These are phyloP conservation scores for Chloroceryle inda DNA, from an alignment of 2,797 vertebrate genomes.

Conservation along the genomic window DNA sequence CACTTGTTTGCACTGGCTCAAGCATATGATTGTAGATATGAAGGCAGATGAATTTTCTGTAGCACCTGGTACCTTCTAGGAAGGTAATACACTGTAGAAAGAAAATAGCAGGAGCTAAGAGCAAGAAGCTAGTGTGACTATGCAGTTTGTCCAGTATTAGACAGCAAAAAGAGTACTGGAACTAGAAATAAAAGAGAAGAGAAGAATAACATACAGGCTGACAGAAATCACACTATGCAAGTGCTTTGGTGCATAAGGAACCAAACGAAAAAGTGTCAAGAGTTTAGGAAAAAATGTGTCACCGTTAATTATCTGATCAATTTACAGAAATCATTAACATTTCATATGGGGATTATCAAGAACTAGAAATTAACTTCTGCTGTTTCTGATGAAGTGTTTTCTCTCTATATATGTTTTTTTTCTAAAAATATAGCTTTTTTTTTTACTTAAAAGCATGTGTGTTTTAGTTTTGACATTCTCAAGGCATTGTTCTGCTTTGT, in stretches of 20 bases:
- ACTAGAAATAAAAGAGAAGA: background rate
- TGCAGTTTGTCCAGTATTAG: background rate
- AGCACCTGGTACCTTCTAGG: background rate
- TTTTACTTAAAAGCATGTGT: background rate
- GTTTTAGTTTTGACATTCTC: background rate
- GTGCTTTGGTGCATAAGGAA: background rate
- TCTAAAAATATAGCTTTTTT: background rate
- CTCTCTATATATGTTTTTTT: background rate
- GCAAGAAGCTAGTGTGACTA: background rate
- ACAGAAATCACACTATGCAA: background rate
- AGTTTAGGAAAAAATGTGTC: background rate
- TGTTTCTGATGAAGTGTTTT: background rate
- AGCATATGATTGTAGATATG: background rate
- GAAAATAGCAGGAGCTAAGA: background rate
- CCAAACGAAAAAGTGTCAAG: background rate
- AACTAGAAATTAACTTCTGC: background rate
- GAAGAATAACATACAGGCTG: background rate
- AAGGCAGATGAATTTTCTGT: background rate
- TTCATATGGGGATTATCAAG: background rate
- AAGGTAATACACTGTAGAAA: background rate
- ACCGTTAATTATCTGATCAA: background rate
- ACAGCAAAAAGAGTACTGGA: background rate
- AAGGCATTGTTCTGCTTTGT: background rate
- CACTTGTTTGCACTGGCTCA: constrained; percentile 56
- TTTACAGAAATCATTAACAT: background rate